Percentiles rank a stretch among this genome's conserved stretches.
phyloP scores from a whole-genome alignment of 2,888 invertebrate genomes.

The Dolichomitus sp. region DNA sequence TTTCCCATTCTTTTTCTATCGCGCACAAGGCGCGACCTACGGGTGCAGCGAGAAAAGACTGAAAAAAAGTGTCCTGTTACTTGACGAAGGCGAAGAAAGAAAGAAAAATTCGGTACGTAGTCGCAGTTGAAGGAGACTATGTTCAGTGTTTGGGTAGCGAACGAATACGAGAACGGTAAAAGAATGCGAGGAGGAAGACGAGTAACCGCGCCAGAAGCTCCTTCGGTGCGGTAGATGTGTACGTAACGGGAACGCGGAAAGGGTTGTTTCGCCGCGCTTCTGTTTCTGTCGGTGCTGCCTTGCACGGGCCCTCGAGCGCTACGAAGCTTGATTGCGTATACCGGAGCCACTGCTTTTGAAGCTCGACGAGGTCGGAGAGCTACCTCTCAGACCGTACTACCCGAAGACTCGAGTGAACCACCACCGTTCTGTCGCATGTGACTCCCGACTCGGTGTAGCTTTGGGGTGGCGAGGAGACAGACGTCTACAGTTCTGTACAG shows the following conservation, averaged over 20 bases:
- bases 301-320: slow-evolving; percentile 18
- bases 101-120: slow-evolving; percentile 22
- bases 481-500: not conserved
- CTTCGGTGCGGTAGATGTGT: not conserved
- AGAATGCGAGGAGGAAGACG: slow-evolving; percentile 9
- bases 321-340: slow-evolving; percentile 48
- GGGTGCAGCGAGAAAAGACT: not conserved
- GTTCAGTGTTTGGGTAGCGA: slow-evolving; percentile 7
- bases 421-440: slow-evolving; percentile 37
- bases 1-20: slow-evolving; percentile 8
- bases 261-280: slow-evolving; percentile 9
- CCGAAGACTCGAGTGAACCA: slow-evolving; percentile 70
- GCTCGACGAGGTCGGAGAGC: slow-evolving; percentile 63
- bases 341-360: slow-evolving; percentile 58
- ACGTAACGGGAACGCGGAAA: slow-evolving; percentile 1
- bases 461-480: slow-evolving; percentile 8
- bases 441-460: not conserved
- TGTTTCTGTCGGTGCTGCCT: slow-evolving; percentile 18
- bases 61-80: slow-evolving; percentile 11
- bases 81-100: not conserved
- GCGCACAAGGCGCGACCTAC: not conserved
- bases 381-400: slow-evolving; percentile 74
- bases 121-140: not conserved
- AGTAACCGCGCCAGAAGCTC: slow-evolving; percentile 15
- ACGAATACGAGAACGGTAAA: slow-evolving; percentile 17